These are phyloP conservation scores for Pseudorhiza aurosa DNA, from an alignment of 30 jellyfish, hydroid and myxozoan genomes.

Conservation along the genomic window DNA sequence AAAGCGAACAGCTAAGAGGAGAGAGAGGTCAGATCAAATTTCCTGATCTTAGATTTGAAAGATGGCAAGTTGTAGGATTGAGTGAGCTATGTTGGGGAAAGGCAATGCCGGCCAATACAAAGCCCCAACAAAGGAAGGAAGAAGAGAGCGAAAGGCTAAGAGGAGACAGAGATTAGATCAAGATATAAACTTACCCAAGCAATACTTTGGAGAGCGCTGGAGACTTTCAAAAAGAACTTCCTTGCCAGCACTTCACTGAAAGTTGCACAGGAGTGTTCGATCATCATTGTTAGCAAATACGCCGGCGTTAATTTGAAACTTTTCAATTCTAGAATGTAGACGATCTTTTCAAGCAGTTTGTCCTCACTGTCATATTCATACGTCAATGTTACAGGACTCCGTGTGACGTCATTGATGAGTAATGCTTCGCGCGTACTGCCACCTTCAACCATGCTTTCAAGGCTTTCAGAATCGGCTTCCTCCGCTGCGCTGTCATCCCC, in stretches of 20 bases:
- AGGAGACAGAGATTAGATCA: too few relatives aligned
- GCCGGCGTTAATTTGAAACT: constrained; percentile 84
- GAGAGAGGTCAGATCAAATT: too few relatives aligned
- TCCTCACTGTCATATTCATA: constrained; percentile 78
- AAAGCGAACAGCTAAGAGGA: too few relatives aligned
- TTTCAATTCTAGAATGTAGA: constrained; percentile 57
- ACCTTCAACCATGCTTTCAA: neutral
- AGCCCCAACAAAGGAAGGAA: too few relatives aligned
- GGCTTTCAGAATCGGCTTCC: neutral
- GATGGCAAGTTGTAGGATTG: too few relatives aligned
- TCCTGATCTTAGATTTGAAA: too few relatives aligned
- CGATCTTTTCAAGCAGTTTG: constrained; percentile 64
- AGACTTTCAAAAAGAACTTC: constrained; percentile 78
- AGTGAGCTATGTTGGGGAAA: too few relatives aligned
- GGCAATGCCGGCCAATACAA: too few relatives aligned
- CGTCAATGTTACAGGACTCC: constrained; percentile 57
- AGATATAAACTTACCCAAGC: constrained; percentile 99
- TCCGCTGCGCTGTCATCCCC: neutral
- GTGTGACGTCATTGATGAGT: neutral
- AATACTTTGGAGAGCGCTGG: constrained; percentile 93
- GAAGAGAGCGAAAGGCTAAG: too few relatives aligned
- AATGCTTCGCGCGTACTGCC: neutral
- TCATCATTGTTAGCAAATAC: constrained; percentile 79
- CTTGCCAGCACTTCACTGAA: constrained; percentile 79
- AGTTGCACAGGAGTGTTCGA: constrained; percentile 97